Conservation (phyloP, 2,888 invertebrate genomes). For the Euspilapteryx auroguttella region DNA sequence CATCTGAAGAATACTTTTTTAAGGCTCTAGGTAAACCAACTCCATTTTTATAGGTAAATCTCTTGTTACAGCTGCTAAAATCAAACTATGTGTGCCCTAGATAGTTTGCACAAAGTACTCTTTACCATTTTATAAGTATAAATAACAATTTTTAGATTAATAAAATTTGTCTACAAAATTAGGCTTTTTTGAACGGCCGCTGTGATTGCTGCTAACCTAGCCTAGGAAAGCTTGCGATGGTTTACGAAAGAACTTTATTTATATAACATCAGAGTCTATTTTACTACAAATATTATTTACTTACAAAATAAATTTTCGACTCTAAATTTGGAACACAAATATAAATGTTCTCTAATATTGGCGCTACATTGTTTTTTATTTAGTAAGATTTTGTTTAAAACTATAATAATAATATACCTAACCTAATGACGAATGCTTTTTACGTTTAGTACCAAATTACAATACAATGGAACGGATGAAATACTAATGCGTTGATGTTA, state of each 20-base stretch:
- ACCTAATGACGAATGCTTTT: slow-evolving; percentile 21
- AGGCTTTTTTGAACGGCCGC: not conserved
- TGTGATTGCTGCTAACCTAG: slow-evolving; percentile 3
- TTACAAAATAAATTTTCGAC: no score
- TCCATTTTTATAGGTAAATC: not conserved
- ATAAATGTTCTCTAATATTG: slow-evolving; percentile 19
- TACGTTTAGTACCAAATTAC: slow-evolving; percentile 14
- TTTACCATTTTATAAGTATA: no score
- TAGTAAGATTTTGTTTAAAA: no score
- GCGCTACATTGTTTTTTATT: slow-evolving; percentile 19
- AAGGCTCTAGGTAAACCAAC: slow-evolving; percentile 16
- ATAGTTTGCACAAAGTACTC: no score
- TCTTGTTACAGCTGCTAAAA: not conserved
- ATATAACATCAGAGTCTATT: not conserved
- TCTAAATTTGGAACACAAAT: no score
- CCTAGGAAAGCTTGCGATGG: slow-evolving; percentile 1
- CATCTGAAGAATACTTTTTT: not conserved
- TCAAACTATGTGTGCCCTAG: not conserved
- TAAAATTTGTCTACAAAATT: not conserved
- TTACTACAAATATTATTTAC: not conserved
- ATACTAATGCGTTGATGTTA: slow-evolving; percentile 20
- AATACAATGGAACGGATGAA: slow-evolving; percentile 42
- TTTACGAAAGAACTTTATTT: slow-evolving; percentile 4
- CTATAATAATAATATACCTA: no score
- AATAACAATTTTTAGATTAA: no score